Percentiles rank a stretch among this genome's conserved stretches.
Evolutionary conservation across 2,888 invertebrate genomes (phyloP).

Genomic region (Dryadula phaetusa): DNA sequence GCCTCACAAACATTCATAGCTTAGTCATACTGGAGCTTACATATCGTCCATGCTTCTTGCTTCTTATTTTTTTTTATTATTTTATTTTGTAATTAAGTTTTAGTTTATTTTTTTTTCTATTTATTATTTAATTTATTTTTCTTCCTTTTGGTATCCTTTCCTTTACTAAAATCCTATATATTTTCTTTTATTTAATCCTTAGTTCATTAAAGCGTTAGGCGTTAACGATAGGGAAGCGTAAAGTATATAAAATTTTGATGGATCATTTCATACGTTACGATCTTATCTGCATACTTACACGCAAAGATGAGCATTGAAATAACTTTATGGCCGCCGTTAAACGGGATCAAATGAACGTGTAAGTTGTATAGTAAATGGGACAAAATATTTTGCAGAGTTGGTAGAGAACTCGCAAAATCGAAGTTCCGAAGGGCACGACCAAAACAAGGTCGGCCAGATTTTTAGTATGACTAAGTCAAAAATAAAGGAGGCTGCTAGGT

Average conservation of each 20-base stretch:
- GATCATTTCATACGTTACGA: constrained; percentile 48
- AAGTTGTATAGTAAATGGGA: constrained; percentile 44
- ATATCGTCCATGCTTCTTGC: constrained; percentile 78
- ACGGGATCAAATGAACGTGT: constrained; percentile 42
- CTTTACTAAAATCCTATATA: constrained; percentile 62
- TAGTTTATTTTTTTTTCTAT: constrained; percentile 64
- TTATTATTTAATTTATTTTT: constrained; percentile 57
- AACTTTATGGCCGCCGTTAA: constrained; percentile 52
- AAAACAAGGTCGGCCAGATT: constrained; percentile 50
- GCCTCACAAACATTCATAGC: constrained; percentile 84
- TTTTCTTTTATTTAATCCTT: constrained; percentile 53
- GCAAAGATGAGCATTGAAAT: constrained; percentile 53
- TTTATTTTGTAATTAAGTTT: constrained; percentile 57
- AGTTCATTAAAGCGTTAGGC: constrained; percentile 54
- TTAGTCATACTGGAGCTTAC: constrained; percentile 76
- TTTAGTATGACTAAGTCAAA: constrained; percentile 53
- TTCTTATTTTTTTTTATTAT: constrained; percentile 66
- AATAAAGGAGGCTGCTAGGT: constrained; percentile 55
- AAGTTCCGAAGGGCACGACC: constrained; percentile 47
- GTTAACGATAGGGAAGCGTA: constrained; percentile 39
- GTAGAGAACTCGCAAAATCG: constrained; percentile 50
- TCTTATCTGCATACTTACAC: constrained; percentile 44
- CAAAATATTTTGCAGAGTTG: constrained; percentile 53
- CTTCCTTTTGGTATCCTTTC: constrained; percentile 68
- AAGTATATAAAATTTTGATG: constrained; percentile 37